Base-by-base conservation (phyloP, 1,140 invertebrate genomes). In the Goniozus legneri region DNA sequence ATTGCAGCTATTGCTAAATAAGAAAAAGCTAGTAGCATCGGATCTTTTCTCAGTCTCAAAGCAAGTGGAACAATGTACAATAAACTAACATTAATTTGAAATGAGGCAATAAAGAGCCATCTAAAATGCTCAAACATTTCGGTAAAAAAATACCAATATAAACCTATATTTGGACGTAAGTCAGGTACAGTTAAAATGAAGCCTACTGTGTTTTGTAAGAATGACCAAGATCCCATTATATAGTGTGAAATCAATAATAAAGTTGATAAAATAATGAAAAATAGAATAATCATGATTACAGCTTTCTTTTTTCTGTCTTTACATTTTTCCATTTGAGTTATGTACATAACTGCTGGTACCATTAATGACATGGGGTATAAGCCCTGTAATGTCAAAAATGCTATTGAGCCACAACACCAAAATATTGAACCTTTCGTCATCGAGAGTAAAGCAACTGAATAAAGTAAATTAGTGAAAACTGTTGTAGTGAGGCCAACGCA, bases 41-140 rank as follows among this genome's bases (percentile, higher is more conserved):
- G 92, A 65, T 96, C 90, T 49, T 86, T 85, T 64, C 86, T 83
- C 49, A 99, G 84, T 65, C 87, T 85, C 12, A 97, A 73, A 2
- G 90, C 85, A 1, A 97, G 69, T 7, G 97, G 96, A 16, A 96
- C 76, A 18, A 96, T 81, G 74, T 98, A 98, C 18, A 91, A 65
- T 10, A 97, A 80, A 37, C 95, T 82, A 1, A 90, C 89, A 77
- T 99, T 98, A 43, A 99, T 87, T 80, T 99, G 96, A 69, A 98
- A 98, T 49, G 93, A 91, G 63, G 87, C 95, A 1, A 98, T 85
- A 77, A 99, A 99, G 52, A 99, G 84, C 45, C 87, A 79, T 39
- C 92, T 82, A 64, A 99, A 99, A 73, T 99, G 96, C 62, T 99
- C 95, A 81, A 99, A 99, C 92, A 99, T 97, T 79, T 99, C 96